Conservation (phyloP, 2,888 invertebrate species). For the Caenorhabditis wallacei region DNA sequence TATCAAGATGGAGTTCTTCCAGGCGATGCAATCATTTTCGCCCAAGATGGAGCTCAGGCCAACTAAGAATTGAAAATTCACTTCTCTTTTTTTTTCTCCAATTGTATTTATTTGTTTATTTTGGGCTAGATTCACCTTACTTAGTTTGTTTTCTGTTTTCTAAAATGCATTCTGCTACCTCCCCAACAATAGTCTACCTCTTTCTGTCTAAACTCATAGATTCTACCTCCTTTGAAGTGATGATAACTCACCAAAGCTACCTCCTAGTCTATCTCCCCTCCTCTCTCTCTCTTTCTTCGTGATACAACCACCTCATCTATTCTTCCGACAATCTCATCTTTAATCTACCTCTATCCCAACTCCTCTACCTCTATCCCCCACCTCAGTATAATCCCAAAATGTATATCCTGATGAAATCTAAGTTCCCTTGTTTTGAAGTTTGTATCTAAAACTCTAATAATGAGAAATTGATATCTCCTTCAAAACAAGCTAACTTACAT, state of each 20-base stretch:
- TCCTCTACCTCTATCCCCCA: constrained; percentile 6
- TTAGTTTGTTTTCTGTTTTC: constrained; percentile 3
- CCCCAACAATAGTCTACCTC: constrained; percentile 30
- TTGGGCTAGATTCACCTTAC: constrained; percentile 28
- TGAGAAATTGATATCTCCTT: not conserved
- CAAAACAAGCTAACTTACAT: not conserved
- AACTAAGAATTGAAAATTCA: not conserved
- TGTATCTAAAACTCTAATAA: not conserved
- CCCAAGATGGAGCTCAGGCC: too few relatives aligned
- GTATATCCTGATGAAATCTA: not conserved
- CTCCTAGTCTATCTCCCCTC: constrained; percentile 14
- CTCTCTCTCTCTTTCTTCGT: not conserved
- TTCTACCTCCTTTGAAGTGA: constrained; percentile 35
- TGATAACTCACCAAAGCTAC: constrained; percentile 34
- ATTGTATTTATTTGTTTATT: not conserved
- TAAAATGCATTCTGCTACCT: constrained; percentile 33
- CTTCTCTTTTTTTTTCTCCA: not conserved
- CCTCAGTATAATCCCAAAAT: not conserved
- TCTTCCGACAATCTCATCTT: not conserved
- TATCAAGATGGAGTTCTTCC: too few relatives aligned
- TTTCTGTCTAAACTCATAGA: not conserved
- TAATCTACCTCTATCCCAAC: too few relatives aligned
- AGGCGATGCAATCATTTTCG: too few relatives aligned
- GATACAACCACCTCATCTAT: constrained; percentile 6
- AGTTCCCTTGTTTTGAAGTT: not conserved